Evolutionary conservation across 2,888 invertebrate species (phyloP).

Genomic region (Agelastica alni): DNA sequence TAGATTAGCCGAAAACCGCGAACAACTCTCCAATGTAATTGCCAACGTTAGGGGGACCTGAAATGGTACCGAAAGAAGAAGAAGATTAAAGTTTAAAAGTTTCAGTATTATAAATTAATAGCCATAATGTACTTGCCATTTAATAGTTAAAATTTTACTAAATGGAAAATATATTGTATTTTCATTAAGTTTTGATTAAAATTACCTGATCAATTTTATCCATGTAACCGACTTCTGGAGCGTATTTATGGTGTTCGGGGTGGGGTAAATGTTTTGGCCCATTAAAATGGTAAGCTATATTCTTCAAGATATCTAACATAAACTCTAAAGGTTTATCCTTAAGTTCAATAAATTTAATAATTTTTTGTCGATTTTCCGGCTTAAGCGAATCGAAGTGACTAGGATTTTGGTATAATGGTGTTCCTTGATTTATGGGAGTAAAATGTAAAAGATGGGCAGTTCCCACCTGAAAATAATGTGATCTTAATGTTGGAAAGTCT

Average conservation of each 20-base stretch:
- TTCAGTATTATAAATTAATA: too few relatives aligned
- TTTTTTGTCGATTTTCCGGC: conserved; percentile 26
- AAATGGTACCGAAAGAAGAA: too few relatives aligned
- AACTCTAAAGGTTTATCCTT: conserved; percentile 5
- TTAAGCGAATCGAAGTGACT: conserved; percentile 13
- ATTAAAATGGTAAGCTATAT: conserved; percentile 8
- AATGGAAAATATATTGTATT: too few relatives aligned
- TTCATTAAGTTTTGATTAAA: too few relatives aligned
- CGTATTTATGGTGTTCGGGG: background rate
- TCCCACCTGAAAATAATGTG: conserved; percentile 13
- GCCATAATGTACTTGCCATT: too few relatives aligned
- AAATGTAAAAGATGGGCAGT: conserved; percentile 8
- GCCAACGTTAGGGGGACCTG: too few relatives aligned
- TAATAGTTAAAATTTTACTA: too few relatives aligned
- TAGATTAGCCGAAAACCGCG: too few relatives aligned
- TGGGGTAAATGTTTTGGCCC: background rate
- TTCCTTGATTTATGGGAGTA: background rate
- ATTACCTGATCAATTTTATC: conserved; percentile 2
- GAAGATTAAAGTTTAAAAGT: too few relatives aligned
- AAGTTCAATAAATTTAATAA: conserved; percentile 23
- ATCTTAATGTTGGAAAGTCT: too few relatives aligned
- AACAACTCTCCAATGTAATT: too few relatives aligned
- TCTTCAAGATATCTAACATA: conserved; percentile 12
- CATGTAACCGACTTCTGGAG: too few relatives aligned
- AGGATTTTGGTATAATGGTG: conserved; percentile 14